These are phyloP conservation scores for Virgularia gustaviana DNA, from an alignment of 92 coral and sea anemone genomes.

Conservation along the genomic window DNA sequence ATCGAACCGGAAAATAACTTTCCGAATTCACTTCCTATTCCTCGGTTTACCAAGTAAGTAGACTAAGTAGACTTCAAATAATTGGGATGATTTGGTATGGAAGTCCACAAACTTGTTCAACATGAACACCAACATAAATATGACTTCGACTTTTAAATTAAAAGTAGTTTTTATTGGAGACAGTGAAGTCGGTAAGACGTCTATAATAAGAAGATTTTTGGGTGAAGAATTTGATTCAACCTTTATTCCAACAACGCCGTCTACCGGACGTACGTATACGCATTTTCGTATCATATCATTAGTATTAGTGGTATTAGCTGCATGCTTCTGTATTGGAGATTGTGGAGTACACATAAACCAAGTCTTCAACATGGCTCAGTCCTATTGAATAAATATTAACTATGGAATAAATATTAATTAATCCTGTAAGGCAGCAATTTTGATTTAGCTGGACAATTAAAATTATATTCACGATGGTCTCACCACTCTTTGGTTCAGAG, in stretches of 20 bases:
- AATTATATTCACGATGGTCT: no score
- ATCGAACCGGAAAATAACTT: no score
- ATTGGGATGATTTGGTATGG: no score
- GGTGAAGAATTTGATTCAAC: conserved; percentile 67
- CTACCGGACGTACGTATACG: not conserved
- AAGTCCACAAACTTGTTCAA: no score
- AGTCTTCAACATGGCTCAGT: not conserved
- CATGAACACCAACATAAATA: not conserved
- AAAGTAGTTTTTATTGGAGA: conserved; percentile 84
- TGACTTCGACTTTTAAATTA: not conserved
- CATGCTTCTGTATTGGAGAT: not conserved
- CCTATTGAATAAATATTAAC: no score
- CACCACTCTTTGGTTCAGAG: no score
- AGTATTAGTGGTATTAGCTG: not conserved
- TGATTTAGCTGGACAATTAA: no score
- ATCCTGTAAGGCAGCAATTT: no score
- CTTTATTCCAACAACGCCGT: conserved; percentile 36
- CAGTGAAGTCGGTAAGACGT: conserved; percentile 88
- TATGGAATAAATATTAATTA: no score
- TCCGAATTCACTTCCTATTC: no score
- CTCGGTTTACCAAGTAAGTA: no score
- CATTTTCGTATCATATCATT: not conserved
- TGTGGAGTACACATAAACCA: not conserved
- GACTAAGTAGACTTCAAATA: no score
- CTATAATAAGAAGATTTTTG: conserved; percentile 54